Percentiles rank a stretch among this genome's conserved stretches.
Evolutionary conservation across 2,113 vertebrate species (phyloP).

Genomic region (Notothenia coriiceps): DNA sequence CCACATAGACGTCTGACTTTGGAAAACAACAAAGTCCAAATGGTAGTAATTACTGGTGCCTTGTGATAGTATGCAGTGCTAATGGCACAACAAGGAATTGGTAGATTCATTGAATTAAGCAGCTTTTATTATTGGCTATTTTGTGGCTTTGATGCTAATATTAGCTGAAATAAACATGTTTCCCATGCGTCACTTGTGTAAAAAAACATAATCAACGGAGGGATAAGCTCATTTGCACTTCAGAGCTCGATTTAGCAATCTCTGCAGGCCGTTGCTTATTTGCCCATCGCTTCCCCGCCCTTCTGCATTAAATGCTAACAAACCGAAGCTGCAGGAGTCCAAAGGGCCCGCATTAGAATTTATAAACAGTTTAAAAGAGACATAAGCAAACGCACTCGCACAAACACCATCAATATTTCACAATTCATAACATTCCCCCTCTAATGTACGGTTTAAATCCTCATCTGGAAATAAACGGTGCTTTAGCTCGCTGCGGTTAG

Average conservation of each 20-base stretch:
- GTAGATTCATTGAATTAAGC: conserved; percentile 61
- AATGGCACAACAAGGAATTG: conserved; percentile 62
- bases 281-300: conserved; percentile 73
- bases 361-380: conserved; percentile 82
- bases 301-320: conserved; percentile 79
- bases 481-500: conserved; percentile 55
- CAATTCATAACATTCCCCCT: conserved; percentile 74
- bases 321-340: conserved; percentile 77
- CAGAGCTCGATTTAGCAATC: conserved; percentile 78
- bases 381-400: conserved; percentile 78
- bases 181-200: conserved; percentile 52
- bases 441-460: conserved; percentile 74
- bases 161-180: conserved; percentile 73
- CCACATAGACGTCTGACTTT: conserved; percentile 57
- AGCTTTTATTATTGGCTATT: conserved; percentile 39
- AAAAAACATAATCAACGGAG: conserved; percentile 65
- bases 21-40: conserved; percentile 17
- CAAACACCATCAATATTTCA: conserved; percentile 88
- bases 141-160: conserved; percentile 53
- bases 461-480: conserved; percentile 67
- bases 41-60: conserved; percentile 61
- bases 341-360: conserved; percentile 80
- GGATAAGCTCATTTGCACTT: conserved; percentile 85
- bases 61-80: conserved; percentile 35
- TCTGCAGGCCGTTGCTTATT: conserved; percentile 82